Conservation (phyloP, 2,113 vertebrate genomes). For the Myocastor coypus region DNA sequence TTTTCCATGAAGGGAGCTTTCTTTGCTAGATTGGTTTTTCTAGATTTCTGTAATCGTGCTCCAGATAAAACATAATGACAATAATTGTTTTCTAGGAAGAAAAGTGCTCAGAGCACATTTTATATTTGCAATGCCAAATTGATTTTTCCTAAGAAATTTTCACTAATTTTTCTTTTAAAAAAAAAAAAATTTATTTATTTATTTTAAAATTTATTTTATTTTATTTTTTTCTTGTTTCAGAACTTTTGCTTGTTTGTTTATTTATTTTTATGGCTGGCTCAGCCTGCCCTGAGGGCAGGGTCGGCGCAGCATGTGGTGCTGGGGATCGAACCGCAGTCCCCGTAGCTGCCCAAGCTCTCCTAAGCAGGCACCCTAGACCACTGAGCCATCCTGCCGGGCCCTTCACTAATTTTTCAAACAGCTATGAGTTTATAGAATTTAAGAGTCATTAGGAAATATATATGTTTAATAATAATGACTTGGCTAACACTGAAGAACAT, state of each 20-base stretch:
- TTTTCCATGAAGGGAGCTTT: neutral
- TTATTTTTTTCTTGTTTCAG: too few relatives aligned
- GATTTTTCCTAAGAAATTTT: constrained; percentile 39
- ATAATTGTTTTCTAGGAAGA: constrained; percentile 30
- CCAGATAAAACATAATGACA: neutral
- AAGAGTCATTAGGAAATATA: constrained; percentile 35
- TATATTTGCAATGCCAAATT: constrained; percentile 8
- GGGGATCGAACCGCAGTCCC: too few relatives aligned
- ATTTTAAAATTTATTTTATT: too few relatives aligned
- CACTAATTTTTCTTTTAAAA: neutral
- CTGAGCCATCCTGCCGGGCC: too few relatives aligned
- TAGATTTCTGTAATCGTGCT: constrained; percentile 29
- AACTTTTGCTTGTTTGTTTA: too few relatives aligned
- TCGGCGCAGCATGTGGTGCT: too few relatives aligned
- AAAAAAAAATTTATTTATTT: too few relatives aligned
- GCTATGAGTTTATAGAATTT: neutral
- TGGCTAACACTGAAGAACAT: neutral
- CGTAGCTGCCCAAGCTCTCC: too few relatives aligned
- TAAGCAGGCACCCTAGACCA: too few relatives aligned
- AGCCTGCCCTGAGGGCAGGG: too few relatives aligned
- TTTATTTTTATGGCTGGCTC: too few relatives aligned
- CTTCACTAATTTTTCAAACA: constrained; percentile 4
- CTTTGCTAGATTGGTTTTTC: neutral
- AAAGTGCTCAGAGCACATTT: neutral
- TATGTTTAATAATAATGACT: neutral